Conservation (phyloP, 2,888 invertebrate genomes). For the Drosophila villosipedis region DNA sequence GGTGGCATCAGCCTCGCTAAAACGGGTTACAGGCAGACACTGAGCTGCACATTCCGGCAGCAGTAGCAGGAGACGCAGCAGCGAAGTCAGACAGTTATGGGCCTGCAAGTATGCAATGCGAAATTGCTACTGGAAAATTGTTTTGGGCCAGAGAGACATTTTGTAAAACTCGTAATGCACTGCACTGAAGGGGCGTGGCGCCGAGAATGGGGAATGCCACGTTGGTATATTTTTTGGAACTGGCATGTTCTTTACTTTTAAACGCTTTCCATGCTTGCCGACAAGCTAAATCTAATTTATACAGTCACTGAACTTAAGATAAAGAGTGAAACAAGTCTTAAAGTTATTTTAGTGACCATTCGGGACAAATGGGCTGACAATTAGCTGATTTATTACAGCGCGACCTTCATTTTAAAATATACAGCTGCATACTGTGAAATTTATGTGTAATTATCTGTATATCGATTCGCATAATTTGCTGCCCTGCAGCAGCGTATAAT, state of each 20-base stretch:
- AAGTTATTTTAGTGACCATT: not conserved
- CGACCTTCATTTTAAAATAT: constrained; percentile 19
- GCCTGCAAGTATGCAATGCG: constrained; percentile 68
- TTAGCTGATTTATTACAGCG: constrained; percentile 9
- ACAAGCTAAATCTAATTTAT: constrained; percentile 9
- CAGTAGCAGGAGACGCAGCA: constrained; percentile 11
- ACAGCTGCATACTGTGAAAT: not conserved
- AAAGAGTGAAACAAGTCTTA: constrained; percentile 1
- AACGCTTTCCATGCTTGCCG: constrained; percentile 12
- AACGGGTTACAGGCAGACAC: constrained; percentile 46
- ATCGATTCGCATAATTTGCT: constrained; percentile 46
- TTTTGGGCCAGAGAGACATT: constrained; percentile 52
- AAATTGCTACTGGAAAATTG: constrained; percentile 63
- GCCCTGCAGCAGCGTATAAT: constrained; percentile 25
- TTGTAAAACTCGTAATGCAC: constrained; percentile 47
- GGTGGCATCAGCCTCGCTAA: constrained; percentile 38
- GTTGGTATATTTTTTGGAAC: constrained; percentile 19
- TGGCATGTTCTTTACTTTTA: constrained; percentile 18
- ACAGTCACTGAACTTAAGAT: not conserved
- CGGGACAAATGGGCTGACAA: not conserved
- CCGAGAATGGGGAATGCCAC: not conserved
- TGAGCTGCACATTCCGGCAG: constrained; percentile 55
- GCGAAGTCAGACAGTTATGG: constrained; percentile 53
- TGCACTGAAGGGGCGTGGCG: constrained; percentile 15
- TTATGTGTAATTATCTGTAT: constrained; percentile 16